Conservation (phyloP, 2,797 vertebrate species). For the Potorous gilbertii region DNA sequence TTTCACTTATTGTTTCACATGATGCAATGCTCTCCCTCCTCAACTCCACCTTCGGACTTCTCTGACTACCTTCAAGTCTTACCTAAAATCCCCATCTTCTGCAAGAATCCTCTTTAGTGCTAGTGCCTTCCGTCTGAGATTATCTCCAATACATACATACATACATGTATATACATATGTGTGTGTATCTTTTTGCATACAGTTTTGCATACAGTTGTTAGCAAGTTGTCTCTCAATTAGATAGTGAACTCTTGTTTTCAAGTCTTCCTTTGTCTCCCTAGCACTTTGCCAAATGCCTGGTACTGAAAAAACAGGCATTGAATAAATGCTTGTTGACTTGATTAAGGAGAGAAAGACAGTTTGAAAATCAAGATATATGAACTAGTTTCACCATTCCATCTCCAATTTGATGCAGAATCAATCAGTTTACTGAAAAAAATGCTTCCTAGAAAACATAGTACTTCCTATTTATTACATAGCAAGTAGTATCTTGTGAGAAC, state of each 20-base stretch:
- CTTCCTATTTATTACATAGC: neutral
- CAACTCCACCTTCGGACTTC: neutral
- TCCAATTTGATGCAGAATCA: neutral
- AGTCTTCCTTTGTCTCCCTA: neutral
- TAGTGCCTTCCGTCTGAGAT: neutral
- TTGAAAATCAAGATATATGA: neutral
- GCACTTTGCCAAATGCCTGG: neutral
- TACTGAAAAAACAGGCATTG: neutral
- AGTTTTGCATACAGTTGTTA: neutral
- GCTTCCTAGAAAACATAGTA: neutral
- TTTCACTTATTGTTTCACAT: neutral
- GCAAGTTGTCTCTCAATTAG: neutral
- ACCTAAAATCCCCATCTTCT: neutral
- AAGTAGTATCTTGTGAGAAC: neutral
- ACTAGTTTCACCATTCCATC: neutral
- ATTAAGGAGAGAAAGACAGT: neutral
- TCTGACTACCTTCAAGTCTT: neutral
- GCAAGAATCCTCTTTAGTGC: neutral
- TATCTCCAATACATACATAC: neutral
- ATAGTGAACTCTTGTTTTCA: neutral
- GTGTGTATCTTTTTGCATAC: neutral
- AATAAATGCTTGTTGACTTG: neutral
- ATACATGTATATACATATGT: too few species aligned
- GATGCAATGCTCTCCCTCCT: neutral
- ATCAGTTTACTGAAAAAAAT: neutral